Percentiles rank a stretch among this genome's conserved stretches.
Evolutionary conservation across 2,888 invertebrate species (phyloP).

Genomic region (Elegia similella): DNA sequence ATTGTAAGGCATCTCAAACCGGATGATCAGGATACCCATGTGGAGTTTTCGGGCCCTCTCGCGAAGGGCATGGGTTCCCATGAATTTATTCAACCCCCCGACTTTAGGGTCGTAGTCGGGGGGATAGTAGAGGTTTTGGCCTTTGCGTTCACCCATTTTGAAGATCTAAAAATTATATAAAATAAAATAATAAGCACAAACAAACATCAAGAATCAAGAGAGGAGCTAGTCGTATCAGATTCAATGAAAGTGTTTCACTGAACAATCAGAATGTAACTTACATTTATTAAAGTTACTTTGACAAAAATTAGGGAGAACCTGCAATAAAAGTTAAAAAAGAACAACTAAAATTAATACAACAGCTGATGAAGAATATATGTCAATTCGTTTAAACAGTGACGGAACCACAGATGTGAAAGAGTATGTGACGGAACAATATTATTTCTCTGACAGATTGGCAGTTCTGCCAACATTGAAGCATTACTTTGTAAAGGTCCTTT

Average conservation of each 20-base stretch:
- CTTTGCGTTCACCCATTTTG: constrained; percentile 98
- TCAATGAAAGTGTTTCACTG: no score
- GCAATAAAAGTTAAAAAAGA: not conserved
- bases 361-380: not conserved
- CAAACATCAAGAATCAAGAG: no score
- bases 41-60: constrained; percentile 98
- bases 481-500: not conserved
- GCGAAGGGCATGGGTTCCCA: constrained; percentile 96
- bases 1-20: constrained; percentile 99
- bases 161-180: constrained; percentile 8
- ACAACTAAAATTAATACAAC: not conserved
- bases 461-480: not conserved
- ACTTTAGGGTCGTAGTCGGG: constrained; percentile 98
- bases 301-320: not conserved
- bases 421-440: no score
- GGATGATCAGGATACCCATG: constrained; percentile 96
- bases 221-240: no score
- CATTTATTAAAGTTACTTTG: no score
- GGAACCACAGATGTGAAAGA: no score
- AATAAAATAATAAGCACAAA: not conserved
- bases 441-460: not conserved
- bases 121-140: constrained; percentile 98
- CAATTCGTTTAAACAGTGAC: no score
- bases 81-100: constrained; percentile 96
- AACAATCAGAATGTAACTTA: no score